Base-by-base conservation (phyloP, 2,113 vertebrate genomes). In the Oryzias melastigma region DNA sequence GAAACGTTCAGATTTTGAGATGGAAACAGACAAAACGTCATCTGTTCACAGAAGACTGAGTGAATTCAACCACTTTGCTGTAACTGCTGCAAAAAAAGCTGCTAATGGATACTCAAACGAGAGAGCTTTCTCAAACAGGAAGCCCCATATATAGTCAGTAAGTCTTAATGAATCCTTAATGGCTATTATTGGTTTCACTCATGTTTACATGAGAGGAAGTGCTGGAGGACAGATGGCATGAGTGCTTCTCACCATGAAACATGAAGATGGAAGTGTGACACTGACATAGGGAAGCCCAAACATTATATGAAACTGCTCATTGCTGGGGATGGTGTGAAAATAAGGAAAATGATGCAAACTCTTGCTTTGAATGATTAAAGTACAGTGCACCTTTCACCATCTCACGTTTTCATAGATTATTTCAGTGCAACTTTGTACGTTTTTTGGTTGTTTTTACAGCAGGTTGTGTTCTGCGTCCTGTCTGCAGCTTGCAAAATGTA, bases 191-290 rank as follows among this genome's bases (percentile, higher is more conserved):
- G 14, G 16, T 35, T n/a, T n/a, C 27, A 52, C 14, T 17, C 17
- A 4, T 52, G 16, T 13, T 43, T 52, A 45, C 4, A 52, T 27
- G 15, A n/a, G 22, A 45, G 41, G 40, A 14, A 45, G 49, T 41
- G 20, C 52, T 16, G 17, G 60, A 16, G n/a, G 27, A 43, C 60
- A 62, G 49, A 52, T 62, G 60, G 49, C 49, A 62, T 41, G 17
- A 27, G 60, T 44, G 41, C 13, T 52, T 62, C 49, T 62, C 49
- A 45, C 60, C 18, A 29, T 52, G 41, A 52, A 62, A 29, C 50
- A 52, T 18, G 41, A 19, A 20, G 41, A 52, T 7, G 42, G n/a
- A 44, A 44, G 40, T 43, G 60, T 45, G 35, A 51, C 18, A 24
- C 15, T 24, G 29, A 62, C 42, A 42, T 3, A 22, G 24, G 41